phyloP scores from a whole-genome alignment of 1,140 invertebrate genomes.

The Drosophila murphyi region DNA sequence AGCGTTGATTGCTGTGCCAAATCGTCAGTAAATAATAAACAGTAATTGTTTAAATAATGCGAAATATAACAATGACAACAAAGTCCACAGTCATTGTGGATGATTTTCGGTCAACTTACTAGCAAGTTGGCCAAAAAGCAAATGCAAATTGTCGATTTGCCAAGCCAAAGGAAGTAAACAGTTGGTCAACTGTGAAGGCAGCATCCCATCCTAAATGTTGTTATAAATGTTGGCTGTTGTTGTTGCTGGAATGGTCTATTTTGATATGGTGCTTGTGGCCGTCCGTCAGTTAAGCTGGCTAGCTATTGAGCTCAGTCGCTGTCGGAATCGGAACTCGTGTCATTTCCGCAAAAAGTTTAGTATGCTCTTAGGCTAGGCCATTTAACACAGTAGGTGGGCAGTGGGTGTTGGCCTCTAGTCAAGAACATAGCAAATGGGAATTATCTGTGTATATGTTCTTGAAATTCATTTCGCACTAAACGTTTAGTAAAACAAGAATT shows the following conservation, averaged over 20 bases:
- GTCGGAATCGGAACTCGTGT: conserved; percentile 73
- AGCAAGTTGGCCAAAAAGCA: conserved; percentile 2
- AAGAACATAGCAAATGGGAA: conserved; percentile 37
- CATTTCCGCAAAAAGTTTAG: conserved; percentile 79
- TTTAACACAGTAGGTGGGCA: conserved; percentile 54
- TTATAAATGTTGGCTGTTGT: conserved; percentile 19
- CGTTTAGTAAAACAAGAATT: background rate
- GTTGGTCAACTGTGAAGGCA: conserved; percentile 10
- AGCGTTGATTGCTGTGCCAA: background rate
- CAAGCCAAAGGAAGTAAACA: conserved; percentile 32
- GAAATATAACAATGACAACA: conserved; percentile 22
- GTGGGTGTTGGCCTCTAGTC: conserved; percentile 16
- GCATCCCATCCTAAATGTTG: conserved; percentile 1
- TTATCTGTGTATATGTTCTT: conserved; percentile 52
- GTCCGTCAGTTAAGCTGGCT: conserved; percentile 35
- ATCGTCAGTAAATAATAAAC: conserved; percentile 24
- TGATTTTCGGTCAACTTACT: conserved; percentile 2
- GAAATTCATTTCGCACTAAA: conserved; percentile 31
- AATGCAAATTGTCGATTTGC: conserved; percentile 40
- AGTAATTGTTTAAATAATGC: conserved; percentile 34
- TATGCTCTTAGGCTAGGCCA: conserved; percentile 73
- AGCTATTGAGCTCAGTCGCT: conserved; percentile 21
- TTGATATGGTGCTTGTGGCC: conserved; percentile 37
- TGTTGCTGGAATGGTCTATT: conserved; percentile 43
- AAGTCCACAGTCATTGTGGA: conserved; percentile 35